Evolutionary conservation across 1,140 invertebrate genomes (phyloP).

Genomic region (Popillia japonica): DNA sequence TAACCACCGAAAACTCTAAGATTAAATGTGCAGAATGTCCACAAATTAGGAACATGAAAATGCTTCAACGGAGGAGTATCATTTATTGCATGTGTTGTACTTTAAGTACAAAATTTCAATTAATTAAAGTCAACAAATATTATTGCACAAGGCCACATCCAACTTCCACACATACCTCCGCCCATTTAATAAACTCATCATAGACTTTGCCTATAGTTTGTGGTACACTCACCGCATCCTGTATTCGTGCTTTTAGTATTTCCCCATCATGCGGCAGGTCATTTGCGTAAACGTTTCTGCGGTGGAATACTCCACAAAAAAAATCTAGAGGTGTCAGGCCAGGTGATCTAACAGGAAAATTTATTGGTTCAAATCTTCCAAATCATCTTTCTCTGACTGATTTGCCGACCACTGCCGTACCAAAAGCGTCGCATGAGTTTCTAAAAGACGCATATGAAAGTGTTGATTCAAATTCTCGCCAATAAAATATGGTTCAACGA

Average conservation of each 20-base stretch:
- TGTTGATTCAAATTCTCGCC: too few species aligned
- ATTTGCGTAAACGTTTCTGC: too few species aligned
- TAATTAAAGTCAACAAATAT: slow-evolving; percentile 3
- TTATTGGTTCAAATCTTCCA: neutral
- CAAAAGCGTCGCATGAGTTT: slow-evolving; percentile 8
- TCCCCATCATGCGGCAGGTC: too few species aligned
- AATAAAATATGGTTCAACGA: too few species aligned
- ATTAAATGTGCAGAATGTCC: neutral
- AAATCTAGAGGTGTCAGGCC: neutral
- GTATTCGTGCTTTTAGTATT: neutral
- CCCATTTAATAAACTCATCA: neutral
- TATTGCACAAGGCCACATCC: neutral
- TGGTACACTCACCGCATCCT: neutral
- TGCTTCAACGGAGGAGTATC: too few species aligned
- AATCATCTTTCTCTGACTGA: neutral
- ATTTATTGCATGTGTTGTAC: neutral
- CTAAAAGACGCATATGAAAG: too few species aligned
- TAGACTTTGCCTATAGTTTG: neutral
- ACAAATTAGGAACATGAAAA: too few species aligned
- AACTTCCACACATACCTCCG: neutral
- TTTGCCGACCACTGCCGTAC: neutral
- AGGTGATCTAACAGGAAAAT: neutral
- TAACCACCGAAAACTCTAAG: neutral
- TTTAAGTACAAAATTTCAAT: neutral
- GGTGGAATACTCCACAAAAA: neutral